Evolutionary conservation across 2,888 invertebrate genomes (phyloP).

Genomic region (Isotomurus palustris): DNA sequence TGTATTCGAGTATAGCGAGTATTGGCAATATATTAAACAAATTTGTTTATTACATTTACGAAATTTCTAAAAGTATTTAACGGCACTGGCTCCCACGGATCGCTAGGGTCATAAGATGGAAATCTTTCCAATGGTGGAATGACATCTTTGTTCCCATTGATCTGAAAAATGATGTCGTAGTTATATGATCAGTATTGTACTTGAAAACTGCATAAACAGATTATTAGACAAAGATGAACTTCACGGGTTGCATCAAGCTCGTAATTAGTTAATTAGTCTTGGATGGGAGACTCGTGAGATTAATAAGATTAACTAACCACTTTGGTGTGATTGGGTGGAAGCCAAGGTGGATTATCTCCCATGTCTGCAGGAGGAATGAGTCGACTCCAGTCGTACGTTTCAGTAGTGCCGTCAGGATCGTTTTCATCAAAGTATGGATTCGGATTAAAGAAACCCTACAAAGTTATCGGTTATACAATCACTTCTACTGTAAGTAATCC

Average conservation of each 20-base stretch:
- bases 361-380: conserved; percentile 14
- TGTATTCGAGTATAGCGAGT: too few species aligned
- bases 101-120: conserved; percentile 31
- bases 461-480: conserved; percentile 13
- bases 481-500: not conserved
- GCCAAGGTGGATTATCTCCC: conserved; percentile 25
- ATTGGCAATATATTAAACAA: too few species aligned
- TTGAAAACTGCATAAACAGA: too few species aligned
- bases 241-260: too few species aligned
- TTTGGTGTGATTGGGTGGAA: conserved; percentile 33
- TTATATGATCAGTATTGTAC: too few species aligned
- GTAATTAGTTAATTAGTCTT: too few species aligned
- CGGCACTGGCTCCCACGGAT: conserved; percentile 26
- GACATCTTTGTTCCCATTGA: conserved; percentile 45
- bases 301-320: conserved; percentile 1
- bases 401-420: conserved; percentile 36
- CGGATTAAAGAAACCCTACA: conserved; percentile 50
- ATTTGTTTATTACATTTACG: not conserved
- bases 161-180: conserved; percentile 12
- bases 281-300: too few species aligned
- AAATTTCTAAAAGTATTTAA: conserved; percentile 18
- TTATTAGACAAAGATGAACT: too few species aligned
- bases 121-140: conserved; percentile 35
- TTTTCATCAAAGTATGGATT: conserved; percentile 50
- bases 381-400: conserved; percentile 41